Evolutionary conservation across 23 tunicate genomes (phyloP), one percentile per base, ranked within the genome.

Genomic region (Corella eumyota): DNA sequence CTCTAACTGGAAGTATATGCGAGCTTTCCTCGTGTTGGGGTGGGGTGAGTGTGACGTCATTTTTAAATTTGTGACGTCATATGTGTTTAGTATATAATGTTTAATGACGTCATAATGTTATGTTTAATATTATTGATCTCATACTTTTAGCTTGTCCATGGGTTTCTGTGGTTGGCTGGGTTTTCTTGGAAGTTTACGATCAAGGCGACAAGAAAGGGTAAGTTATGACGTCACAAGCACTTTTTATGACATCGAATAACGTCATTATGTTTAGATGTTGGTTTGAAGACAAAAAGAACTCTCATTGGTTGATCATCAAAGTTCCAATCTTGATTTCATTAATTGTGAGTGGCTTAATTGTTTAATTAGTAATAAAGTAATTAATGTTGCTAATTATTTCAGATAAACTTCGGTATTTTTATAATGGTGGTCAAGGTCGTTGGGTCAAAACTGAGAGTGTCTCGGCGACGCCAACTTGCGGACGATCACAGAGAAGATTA

Each of bases 211-310:
- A n/a, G n/a, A n/a, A n/a, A n/a, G n/a, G n/a, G n/a, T n/a, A n/a
- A n/a, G n/a, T n/a, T n/a, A n/a, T n/a, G n/a, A n/a, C n/a, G n/a
- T n/a, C n/a, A n/a, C n/a, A n/a, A n/a, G n/a, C n/a, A n/a, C n/a
- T n/a, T n/a, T n/a, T n/a, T n/a, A n/a, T n/a, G n/a, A n/a, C n/a
- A n/a, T n/a, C n/a, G n/a, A n/a, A n/a, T n/a, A n/a, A n/a, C n/a
- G n/a, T n/a, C n/a, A n/a, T n/a, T n/a, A n/a, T n/a, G 5, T 71
- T 27, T n/a, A 71, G 77, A 1, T 71, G 77, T 46, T 71, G 77
- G 77, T 71, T 27, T n/a, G 77, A 60, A 24, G 58, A 46, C 15
- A 46, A 21, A 17, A 71, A 71, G n/a, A 24, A 17, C 45, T 46
- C 68, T 23, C 46, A 71, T 44, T 71, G 77, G 77, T 47, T 32